Conservation (phyloP, 2,797 vertebrate species). For the Euphonia xanthogaster region DNA sequence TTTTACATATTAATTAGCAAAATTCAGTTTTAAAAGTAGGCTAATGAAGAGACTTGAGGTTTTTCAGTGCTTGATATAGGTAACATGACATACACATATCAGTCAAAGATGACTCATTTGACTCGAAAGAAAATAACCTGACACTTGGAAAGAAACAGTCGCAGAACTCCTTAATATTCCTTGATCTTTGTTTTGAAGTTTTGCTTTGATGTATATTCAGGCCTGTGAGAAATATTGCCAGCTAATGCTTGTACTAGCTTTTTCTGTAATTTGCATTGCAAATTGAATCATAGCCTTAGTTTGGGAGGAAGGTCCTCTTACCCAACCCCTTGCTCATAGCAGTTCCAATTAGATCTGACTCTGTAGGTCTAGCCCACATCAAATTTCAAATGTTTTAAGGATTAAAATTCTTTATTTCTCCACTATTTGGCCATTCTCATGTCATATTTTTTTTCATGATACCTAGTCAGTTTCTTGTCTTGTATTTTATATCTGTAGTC, state of each 20-base stretch:
- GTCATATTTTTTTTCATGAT: background rate
- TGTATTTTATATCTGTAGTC: background rate
- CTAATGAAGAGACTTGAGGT: background rate
- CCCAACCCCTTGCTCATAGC: background rate
- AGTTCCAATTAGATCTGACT: background rate
- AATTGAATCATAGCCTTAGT: background rate
- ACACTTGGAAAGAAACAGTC: background rate
- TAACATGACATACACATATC: background rate
- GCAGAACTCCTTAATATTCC: background rate
- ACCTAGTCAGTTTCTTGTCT: background rate
- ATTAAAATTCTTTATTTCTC: background rate
- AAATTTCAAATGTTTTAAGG: background rate
- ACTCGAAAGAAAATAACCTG: background rate
- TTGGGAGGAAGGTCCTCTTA: background rate
- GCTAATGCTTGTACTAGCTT: background rate
- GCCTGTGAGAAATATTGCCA: background rate
- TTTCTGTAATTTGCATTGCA: background rate
- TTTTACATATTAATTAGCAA: background rate
- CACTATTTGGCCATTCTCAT: background rate
- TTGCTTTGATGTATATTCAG: slow-evolving; percentile 16
- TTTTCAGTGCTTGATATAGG: background rate
- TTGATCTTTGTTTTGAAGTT: slow-evolving; percentile 46
- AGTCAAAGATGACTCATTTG: background rate
- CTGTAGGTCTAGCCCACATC: background rate
- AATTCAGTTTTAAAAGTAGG: background rate